Conservation (phyloP, 2,113 vertebrate genomes). For the Prinia subflava region DNA sequence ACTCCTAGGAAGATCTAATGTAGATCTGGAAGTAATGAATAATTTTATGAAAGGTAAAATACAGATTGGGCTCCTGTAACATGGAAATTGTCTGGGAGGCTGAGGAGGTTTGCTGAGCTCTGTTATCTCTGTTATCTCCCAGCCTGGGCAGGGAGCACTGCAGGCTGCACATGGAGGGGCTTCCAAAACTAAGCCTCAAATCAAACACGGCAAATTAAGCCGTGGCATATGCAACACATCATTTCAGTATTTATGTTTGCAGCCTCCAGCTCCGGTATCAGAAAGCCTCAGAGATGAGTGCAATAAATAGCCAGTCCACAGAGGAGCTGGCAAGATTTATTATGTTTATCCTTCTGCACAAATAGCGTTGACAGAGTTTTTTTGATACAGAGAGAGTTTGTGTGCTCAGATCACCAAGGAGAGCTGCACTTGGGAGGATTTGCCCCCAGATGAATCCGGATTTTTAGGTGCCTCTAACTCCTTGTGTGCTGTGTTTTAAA, state of each 20-base stretch:
- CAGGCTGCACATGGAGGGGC: background rate
- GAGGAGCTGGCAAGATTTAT: conserved; percentile 50
- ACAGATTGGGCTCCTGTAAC: background rate
- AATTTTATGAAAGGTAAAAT: background rate
- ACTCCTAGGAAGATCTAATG: background rate
- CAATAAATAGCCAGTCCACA: conserved; percentile 35
- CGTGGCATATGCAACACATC: conserved; percentile 7
- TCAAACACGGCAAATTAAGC: background rate
- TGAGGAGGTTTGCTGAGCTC: background rate
- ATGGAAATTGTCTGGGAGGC: background rate
- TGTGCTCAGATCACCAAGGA: background rate
- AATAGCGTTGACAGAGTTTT: conserved; percentile 34
- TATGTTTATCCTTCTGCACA: conserved; percentile 36
- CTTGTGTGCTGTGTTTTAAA: background rate
- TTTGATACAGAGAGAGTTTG: background rate
- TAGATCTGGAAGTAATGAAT: background rate
- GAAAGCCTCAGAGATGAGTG: conserved; percentile 7
- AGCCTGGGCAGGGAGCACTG: background rate
- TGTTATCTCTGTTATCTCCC: background rate
- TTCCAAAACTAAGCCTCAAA: conserved; percentile 2
- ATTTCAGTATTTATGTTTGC: conserved; percentile 40
- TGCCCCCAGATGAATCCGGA: background rate
- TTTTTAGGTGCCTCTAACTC: background rate
- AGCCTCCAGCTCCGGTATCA: conserved; percentile 31
- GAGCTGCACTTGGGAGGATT: background rate